Evolutionary conservation across 92 coral and sea anemone species (phyloP).

Genomic region (Epizoanthus stellaris): DNA sequence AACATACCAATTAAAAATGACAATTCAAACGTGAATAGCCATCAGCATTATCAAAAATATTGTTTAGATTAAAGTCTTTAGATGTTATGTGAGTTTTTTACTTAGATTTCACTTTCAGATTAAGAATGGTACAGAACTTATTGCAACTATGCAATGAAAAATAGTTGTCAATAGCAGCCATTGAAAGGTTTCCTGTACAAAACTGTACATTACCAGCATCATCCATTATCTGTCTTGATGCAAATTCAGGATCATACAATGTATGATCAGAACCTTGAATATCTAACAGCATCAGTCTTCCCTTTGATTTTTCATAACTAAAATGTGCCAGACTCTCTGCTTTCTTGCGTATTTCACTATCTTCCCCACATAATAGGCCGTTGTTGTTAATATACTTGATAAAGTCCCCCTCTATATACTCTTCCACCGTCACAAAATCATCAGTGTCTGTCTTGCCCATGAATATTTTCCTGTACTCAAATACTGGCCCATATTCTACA

Average conservation of each 20-base stretch:
- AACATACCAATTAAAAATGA: conserved; percentile 18
- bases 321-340: conserved; percentile 49
- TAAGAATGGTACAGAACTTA: conserved; percentile 41
- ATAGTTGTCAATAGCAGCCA: conserved; percentile 26
- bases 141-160: conserved; percentile 42
- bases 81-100: conserved; percentile 22
- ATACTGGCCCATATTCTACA: conserved; percentile 5
- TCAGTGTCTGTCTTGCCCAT: conserved; percentile 26
- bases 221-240: conserved; percentile 43
- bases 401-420: conserved; percentile 40
- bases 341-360: conserved; percentile 36
- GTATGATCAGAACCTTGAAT: conserved; percentile 44
- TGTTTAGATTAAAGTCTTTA: conserved; percentile 11
- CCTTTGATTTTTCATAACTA: conserved; percentile 45
- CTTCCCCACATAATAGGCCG: conserved; percentile 23
- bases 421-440: conserved; percentile 34
- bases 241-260: conserved; percentile 55
- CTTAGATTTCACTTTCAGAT: conserved; percentile 46
- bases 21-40: conserved; percentile 17
- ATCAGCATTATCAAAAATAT: conserved; percentile 15
- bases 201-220: conserved; percentile 52
- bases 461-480: conserved; percentile 19
- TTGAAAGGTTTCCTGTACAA: conserved; percentile 48
- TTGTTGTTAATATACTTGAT: conserved; percentile 35
- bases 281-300: conserved; percentile 52